Evolutionary conservation across 2,797 vertebrate species (phyloP).

Genomic region (Labeo calbasu): DNA sequence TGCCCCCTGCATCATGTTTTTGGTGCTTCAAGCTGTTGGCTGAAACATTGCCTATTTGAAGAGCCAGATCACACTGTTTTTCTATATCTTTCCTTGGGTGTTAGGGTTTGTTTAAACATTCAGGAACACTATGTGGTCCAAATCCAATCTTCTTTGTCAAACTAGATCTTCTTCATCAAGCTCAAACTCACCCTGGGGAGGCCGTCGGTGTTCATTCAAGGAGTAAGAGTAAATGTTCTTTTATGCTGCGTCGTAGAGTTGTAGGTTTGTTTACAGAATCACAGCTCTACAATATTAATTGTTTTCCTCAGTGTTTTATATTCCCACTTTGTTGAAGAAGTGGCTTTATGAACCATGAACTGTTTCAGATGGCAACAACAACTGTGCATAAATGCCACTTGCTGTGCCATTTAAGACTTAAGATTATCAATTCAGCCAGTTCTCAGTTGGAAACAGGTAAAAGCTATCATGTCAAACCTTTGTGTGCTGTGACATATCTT

Average conservation of each 20-base stretch:
- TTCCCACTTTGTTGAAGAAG: background rate
- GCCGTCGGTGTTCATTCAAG: constrained; percentile 5
- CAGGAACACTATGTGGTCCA: background rate
- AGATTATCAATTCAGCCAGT: background rate
- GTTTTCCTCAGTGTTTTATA: constrained; percentile 15
- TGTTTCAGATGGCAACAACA: background rate
- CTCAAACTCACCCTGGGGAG: background rate
- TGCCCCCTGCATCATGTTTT: background rate
- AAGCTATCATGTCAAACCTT: background rate
- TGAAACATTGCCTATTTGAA: background rate
- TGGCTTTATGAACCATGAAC: background rate
- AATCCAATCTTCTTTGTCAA: constrained; percentile 15
- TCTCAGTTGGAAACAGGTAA: constrained; percentile 14
- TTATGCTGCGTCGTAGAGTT: background rate
- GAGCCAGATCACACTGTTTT: background rate
- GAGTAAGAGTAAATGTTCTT: background rate
- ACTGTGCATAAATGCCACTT: background rate
- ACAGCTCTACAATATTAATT: background rate
- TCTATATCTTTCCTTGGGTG: background rate
- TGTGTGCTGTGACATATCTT: background rate
- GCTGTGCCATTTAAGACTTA: background rate
- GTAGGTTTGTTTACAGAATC: constrained; percentile 4
- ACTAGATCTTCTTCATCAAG: background rate
- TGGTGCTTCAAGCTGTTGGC: background rate
- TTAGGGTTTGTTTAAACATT: background rate